Conservation (phyloP, 2,113 vertebrate genomes). For the Saimiri boliviensis region DNA sequence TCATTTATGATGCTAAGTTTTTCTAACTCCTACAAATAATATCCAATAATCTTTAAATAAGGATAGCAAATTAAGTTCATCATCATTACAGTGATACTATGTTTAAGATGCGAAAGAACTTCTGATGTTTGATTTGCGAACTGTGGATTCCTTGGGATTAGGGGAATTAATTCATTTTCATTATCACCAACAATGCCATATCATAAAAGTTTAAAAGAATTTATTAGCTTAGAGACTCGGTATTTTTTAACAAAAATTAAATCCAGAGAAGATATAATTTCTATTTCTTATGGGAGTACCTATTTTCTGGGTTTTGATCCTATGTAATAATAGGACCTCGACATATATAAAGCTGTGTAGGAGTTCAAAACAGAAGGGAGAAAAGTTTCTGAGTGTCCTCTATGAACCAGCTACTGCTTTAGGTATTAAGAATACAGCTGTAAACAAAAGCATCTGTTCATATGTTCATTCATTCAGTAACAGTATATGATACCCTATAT, state of each 20-base stretch:
- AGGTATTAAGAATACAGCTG: not conserved
- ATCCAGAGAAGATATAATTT: not conserved
- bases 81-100: not conserved
- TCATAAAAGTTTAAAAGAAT: not conserved
- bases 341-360: not conserved
- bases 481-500: not conserved
- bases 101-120: not conserved
- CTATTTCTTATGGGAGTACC: not conserved
- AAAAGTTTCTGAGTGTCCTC: not conserved
- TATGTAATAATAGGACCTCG: not conserved
- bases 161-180: not conserved
- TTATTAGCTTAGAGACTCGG: not conserved
- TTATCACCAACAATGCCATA: not conserved
- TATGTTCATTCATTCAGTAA: not conserved
- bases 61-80: not conserved
- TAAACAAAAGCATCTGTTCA: not conserved
- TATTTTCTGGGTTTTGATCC: not conserved
- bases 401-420: not conserved
- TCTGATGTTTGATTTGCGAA: not conserved
- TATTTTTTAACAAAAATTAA: not conserved
- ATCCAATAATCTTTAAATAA: not conserved
- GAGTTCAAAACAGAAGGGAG: not conserved
- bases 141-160: not conserved
- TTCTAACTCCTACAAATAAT: not conserved
- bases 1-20: not conserved